These are phyloP conservation scores for Crypturellus tataupa DNA, from an alignment of 2,797 vertebrate species.

Conservation along the genomic window DNA sequence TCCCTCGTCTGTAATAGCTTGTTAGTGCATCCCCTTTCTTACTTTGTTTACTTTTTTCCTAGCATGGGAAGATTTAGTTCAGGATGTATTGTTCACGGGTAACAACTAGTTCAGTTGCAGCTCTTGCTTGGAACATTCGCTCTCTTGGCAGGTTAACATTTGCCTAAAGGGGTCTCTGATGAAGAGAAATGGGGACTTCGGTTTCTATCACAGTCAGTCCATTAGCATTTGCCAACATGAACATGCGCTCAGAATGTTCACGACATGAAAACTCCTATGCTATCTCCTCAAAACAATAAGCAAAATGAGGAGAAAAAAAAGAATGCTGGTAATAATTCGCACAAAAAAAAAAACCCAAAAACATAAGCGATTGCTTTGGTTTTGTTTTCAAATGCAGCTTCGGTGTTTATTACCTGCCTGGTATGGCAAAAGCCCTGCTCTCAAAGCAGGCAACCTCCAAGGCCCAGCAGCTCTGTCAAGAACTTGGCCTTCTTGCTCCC, in stretches of 20 bases:
- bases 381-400: background rate
- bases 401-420: background rate
- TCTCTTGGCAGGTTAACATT: constrained; percentile 60
- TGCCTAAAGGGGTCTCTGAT: constrained; percentile 47
- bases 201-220: background rate
- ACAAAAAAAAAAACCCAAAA: background rate
- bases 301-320: rapidly evolving
- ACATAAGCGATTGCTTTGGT: background rate
- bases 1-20: background rate
- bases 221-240: background rate
- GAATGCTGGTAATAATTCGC: background rate
- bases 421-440: background rate
- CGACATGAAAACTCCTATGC: background rate
- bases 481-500: constrained; percentile 58
- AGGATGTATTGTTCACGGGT: background rate
- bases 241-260: background rate
- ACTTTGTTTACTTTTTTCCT: background rate
- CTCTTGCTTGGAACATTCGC: constrained; percentile 26
- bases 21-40: background rate
- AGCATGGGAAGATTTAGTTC: constrained; percentile 30
- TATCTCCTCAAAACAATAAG: background rate
- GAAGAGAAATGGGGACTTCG: constrained; percentile 42
- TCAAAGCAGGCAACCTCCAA: background rate
- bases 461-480: background rate
- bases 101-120: constrained; percentile 45